Conservation (phyloP, 1,140 invertebrate genomes). For the Pseudomyrmex flavicornis region DNA sequence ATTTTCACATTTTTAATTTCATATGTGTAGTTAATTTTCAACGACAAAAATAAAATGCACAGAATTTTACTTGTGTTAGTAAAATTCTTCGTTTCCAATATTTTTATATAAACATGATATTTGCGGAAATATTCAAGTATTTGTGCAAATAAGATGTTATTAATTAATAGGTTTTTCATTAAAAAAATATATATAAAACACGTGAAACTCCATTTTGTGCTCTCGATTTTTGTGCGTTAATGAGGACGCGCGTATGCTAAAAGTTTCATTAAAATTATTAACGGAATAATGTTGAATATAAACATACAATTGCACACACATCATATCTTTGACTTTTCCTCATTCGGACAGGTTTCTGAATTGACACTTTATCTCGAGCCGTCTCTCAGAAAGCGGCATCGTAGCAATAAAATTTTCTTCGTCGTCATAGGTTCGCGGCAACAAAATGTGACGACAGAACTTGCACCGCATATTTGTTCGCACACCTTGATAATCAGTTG, state of each 20-base stretch:
- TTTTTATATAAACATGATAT: too few relatives aligned
- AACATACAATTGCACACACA: conserved; percentile 8
- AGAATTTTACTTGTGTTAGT: too few relatives aligned
- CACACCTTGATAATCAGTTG: conserved; percentile 69
- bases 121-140: too few relatives aligned
- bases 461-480: conserved; percentile 69
- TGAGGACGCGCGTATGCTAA: not conserved
- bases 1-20: not conserved
- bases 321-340: not conserved
- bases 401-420: not conserved
- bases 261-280: conserved; percentile 1
- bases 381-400: not conserved
- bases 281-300: not conserved
- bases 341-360: conserved; percentile 45
- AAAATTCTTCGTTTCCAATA: too few relatives aligned
- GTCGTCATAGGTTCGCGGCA: conserved; percentile 31
- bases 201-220: not conserved
- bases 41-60: too few relatives aligned
- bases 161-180: too few relatives aligned
- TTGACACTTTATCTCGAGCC: conserved; percentile 50
- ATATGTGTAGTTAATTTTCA: too few relatives aligned
- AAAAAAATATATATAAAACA: too few relatives aligned
- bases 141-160: too few relatives aligned
- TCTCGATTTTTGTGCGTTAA: not conserved
- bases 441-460: conserved; percentile 42